Base-by-base conservation (phyloP, 2,888 invertebrate species). In the Phania funesta region DNA sequence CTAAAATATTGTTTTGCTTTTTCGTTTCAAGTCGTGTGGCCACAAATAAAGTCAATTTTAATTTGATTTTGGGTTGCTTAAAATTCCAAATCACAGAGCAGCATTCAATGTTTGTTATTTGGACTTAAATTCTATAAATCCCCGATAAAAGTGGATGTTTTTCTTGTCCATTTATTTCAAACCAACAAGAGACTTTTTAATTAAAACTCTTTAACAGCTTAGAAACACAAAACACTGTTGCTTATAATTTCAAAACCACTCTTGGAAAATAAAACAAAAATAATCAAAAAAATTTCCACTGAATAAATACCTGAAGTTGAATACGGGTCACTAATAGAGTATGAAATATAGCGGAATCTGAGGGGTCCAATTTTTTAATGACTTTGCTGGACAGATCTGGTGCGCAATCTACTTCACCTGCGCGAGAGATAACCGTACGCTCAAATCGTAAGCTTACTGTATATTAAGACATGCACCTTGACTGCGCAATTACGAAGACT, bases 21-120 rank as follows among this genome's bases (percentile, higher is more conserved):
- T 20, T 5, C n/a, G 16, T 48, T 38, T 8, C 35, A 71, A 50
- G n/a, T 35, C 22, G 50, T 60, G 11, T 18, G 24, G 1, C 41
- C 48, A 50, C 24, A 70, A 48, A 18, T 13, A 58, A 58, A 46
- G 44, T 48, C 60, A 44, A 54, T 54, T 54, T 68, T 29, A 54
- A 54, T 29, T 29, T 9, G 26, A 54, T 68, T 48, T 48, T 4
- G 38, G n/a, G 8, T 48, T 60, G 18, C 50, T 32, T 58, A 18
- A 70, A 46, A 48, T 24, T 54, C 41, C 3, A 54, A 35, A n/a
- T 54, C 38, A 29, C 24, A 29, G n/a, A 24, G 41, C 52, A 24
- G 24, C 11, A n/a, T 6, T 5, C 1, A 44, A 22, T 60, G 3
- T 46, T 50, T 22, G 35, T 24, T 60, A 1, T 46, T 50, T 22